Evolutionary conservation across 1,140 invertebrate genomes (phyloP), one percentile per base, ranked within the genome.

Genomic region (Papilio dardanus): DNA sequence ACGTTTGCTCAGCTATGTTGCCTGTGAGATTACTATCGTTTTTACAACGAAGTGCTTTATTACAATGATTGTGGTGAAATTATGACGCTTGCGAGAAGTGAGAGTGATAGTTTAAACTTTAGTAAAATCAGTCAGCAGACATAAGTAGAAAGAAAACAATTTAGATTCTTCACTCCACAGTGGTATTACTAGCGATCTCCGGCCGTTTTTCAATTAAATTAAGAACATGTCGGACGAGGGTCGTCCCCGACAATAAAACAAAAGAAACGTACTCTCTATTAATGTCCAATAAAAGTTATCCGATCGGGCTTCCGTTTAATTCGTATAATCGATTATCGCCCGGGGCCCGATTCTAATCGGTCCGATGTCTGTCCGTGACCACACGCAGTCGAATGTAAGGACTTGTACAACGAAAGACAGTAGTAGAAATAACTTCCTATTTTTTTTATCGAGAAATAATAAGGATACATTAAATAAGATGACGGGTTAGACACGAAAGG

Each of bases 311-410:
- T 81, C 83, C 80, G 83, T 82, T 80, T 86, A 85, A 84, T 88
- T 84, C 81, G 79, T 83, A 76, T 82, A 84, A 88, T 83, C 79
- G 82, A 83, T 83, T 84, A 85, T 86, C 78, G 83, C 77, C 81
- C 71, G 74, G 62, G 75, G 84, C 79, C 77, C 69, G 82, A 87
- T 87, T 85, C 79, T 86, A 86, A 88, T 88, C 86, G 80, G 80
- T 65, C 62, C 75, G 71, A 81, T 69, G 33, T 69, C 33, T 14
- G 67, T n/a, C 80, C 79, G 82, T 85, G 85, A 83, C 86, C 87
- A 88, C 86, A 90, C 88, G 83, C 86, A 81, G 76, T 73, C 30
- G 78, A 82, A 84, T 73, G 81, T 69, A 87, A 76, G 77, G 68
- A 19, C 0, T 14, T 7, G 0, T 58, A 76, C 50, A 73, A 74